phyloP scores from a whole-genome alignment of 1,140 invertebrate species.

The Camponotus vicinus region DNA sequence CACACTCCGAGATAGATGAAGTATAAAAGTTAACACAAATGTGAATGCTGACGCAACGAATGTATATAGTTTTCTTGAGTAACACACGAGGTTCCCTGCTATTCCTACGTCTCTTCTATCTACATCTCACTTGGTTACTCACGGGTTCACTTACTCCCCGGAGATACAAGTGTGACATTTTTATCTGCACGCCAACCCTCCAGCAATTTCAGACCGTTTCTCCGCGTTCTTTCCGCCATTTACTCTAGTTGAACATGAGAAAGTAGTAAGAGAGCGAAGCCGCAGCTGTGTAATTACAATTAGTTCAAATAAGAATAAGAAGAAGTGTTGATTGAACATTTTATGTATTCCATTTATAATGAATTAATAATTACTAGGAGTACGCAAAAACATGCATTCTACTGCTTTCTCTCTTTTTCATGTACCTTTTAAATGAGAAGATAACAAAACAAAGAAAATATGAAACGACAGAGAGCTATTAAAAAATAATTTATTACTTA shows the following conservation, averaged over 20 bases:
- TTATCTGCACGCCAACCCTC: slow-evolving; percentile 71
- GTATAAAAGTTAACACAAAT: slow-evolving; percentile 68
- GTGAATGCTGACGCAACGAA: slow-evolving; percentile 60
- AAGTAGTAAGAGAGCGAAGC: slow-evolving; percentile 61
- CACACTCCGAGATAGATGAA: slow-evolving; percentile 66
- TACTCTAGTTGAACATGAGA: slow-evolving; percentile 72
- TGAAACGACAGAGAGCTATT: not conserved
- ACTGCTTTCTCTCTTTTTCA: not conserved
- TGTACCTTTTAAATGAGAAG: not conserved
- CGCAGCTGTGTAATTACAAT: slow-evolving; percentile 62
- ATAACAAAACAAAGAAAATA: slow-evolving; percentile 17
- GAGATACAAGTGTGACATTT: slow-evolving; percentile 77
- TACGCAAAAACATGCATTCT: not conserved
- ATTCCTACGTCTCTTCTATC: slow-evolving; percentile 65
- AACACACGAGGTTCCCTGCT: slow-evolving; percentile 45
- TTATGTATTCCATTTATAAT: not conserved
- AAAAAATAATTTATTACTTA: not conserved
- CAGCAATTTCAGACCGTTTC: slow-evolving; percentile 66
- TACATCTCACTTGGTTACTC: slow-evolving; percentile 68
- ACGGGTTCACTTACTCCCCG: slow-evolving; percentile 70
- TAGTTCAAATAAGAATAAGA: slow-evolving; percentile 52
- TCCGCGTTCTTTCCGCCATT: slow-evolving; percentile 65
- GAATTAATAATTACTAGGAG: slow-evolving; percentile 9
- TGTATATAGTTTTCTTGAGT: slow-evolving; percentile 67
- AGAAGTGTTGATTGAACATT: not conserved